Evolutionary conservation across 2,888 invertebrate genomes (phyloP), one percentile per base, ranked within the genome.

Genomic region (Caenorhabditis sp.): DNA sequence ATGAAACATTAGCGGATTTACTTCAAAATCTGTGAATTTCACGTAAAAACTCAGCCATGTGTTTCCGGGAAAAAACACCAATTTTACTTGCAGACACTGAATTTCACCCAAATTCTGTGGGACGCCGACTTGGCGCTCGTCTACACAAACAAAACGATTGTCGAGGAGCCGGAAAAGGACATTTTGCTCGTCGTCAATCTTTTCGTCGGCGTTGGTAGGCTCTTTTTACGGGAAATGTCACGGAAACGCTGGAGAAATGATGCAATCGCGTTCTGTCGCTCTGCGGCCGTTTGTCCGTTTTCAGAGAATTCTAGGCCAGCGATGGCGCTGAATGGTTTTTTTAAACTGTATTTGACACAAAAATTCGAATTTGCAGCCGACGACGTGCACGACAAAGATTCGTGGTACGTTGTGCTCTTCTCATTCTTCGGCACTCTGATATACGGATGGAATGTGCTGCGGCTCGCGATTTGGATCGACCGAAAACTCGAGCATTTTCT

Each of bases 361-460:
- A 24, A 48, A 5, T 8, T 22, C n/a, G 26, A 50, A 50, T 30
- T 59, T n/a, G n/a, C 45, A 55, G 73, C 50, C 24, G 61, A 59
- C 48, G 59, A 74, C 26, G 45, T 66, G 1, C 46, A 65, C 26
- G 35, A 66, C 15, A 55, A 55, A 20, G 26, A 32, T n/a, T 55
- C 59, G 15, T 74, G 73, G 73, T 74, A 65, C 59, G 30, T 66
- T n/a, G 65, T 74, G 17, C 20, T 74, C 3, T 74, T 59, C 48
- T 43, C 65, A 1, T 61, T 74, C 32, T 39, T 65, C 37, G 73
- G 73, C 1, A 15, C 59, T 0, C 20, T 65, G 8, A 2, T 74
- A 6, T 74, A 53, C 26, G 59, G 65, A 2, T 66, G 65, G 66
- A 74, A 66, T 37, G 53, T 63, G n/a, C 52, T 74, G 0, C 52